Evolutionary conservation across 1,140 invertebrate species (phyloP).

Genomic region (Brachionus asplanchnoidis): DNA sequence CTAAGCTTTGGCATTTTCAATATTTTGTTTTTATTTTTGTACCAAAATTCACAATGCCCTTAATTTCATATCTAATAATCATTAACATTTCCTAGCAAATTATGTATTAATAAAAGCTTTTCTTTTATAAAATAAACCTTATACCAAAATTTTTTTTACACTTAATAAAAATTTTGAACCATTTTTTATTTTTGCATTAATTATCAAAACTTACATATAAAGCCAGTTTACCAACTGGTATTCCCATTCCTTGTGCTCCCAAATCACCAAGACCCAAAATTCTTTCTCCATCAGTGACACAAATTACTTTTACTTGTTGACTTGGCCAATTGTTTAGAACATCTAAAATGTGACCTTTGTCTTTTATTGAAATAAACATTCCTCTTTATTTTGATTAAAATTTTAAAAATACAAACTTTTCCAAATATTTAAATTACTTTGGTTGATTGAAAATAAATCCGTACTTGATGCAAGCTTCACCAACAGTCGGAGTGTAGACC

Average conservation of each 20-base stretch:
- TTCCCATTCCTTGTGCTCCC: conserved; percentile 90
- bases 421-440: not conserved
- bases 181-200: conserved; percentile 77
- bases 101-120: too few relatives aligned
- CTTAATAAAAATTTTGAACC: too few relatives aligned
- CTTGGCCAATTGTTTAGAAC: conserved; percentile 73
- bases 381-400: conserved; percentile 58
- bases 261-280: conserved; percentile 89
- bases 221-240: conserved; percentile 85
- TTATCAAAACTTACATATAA: conserved; percentile 85
- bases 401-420: not conserved
- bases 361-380: conserved; percentile 86
- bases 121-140: too few relatives aligned
- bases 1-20: too few relatives aligned
- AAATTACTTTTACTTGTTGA: conserved; percentile 61
- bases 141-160: too few relatives aligned
- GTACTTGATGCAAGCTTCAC: conserved; percentile 42
- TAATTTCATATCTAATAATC: too few relatives aligned
- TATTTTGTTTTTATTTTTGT: too few relatives aligned
- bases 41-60: too few relatives aligned
- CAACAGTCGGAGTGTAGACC: conserved; percentile 79
- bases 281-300: conserved; percentile 88
- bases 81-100: too few relatives aligned
- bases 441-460: conserved; percentile 41
- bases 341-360: conserved; percentile 80